Base-by-base conservation (phyloP, 2,888 invertebrate species). In the Lasioglossum pauxillum region DNA sequence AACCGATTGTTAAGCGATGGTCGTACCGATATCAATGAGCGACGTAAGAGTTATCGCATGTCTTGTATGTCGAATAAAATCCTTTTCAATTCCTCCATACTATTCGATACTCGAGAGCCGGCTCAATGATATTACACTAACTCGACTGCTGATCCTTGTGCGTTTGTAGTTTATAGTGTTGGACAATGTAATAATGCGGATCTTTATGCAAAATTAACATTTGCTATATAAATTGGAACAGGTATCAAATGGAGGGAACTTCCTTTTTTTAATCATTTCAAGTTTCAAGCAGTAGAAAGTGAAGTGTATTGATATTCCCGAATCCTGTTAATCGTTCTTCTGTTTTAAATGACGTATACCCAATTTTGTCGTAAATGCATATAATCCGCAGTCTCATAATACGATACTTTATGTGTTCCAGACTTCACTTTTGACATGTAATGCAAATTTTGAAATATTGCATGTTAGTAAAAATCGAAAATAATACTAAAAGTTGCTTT, bases 1-100 rank as follows among this genome's bases (percentile, higher is more conserved):
- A 31, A 78, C 64, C 16, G 49, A 64, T 78, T 73, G 53, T 82
- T 79, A 53, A 73, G 23, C n/a, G 41, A 35, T 78, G 41, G 12
- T n/a, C n/a, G 38, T 71, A n/a, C 71, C 71, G 71, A n/a, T 71
- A 71, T 71, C 71, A 71, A 69, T 23, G 67, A 69, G 5, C 41
- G 41, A 23, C 41, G 27, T 16, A 16, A 35, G 19, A 53, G 23
- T 53, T 16, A 53, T 41, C 49, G 38, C 31, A 3, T 31, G 64
- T 64, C 64, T 64, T 64, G 2, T 31, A 31, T 5, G 2, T 31
- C 64, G n/a, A 31, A 64, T 27, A 31, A 31, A 64, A 31, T 64
- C 19, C 31, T 31, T 64, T 64, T 31, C 64, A 64, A 64, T 64
- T 64, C 31, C 31, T 31, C 16, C 7, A 7, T 31, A 16, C 14